These are phyloP conservation scores for Erebia palarica DNA, from an alignment of 2,888 invertebrate species.

Conservation along the genomic window DNA sequence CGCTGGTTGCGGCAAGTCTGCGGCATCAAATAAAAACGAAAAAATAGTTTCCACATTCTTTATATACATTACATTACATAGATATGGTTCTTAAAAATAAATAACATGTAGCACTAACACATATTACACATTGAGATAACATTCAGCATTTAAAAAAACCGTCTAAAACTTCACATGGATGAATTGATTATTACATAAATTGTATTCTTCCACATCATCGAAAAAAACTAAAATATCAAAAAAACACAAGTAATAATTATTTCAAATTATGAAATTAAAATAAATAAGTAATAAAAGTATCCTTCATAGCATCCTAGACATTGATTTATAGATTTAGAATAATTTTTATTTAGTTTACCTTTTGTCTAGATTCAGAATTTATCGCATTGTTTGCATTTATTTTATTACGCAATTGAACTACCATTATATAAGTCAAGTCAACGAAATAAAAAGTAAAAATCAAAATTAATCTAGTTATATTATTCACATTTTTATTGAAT, in stretches of 20 bases:
- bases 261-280: too few species aligned
- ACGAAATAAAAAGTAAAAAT: too few species aligned
- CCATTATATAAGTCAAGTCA: neutral
- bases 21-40: conserved; percentile 43
- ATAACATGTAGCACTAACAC: conserved; percentile 68
- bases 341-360: neutral
- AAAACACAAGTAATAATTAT: neutral
- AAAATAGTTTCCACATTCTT: conserved; percentile 62
- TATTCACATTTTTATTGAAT: too few species aligned
- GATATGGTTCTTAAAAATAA: conserved; percentile 73
- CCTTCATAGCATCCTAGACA: neutral
- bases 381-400: neutral
- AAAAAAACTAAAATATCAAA: neutral
- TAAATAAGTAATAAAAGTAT: too few species aligned
- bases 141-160: conserved; percentile 44
- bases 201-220: neutral
- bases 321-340: neutral
- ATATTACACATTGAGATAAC: conserved; percentile 65
- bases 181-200: conserved; percentile 4
- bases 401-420: neutral
- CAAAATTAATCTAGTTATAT: too few species aligned
- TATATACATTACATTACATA: conserved; percentile 71
- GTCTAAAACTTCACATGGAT: neutral
- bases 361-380: neutral
- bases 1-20: too few species aligned